Conservation (phyloP, 2,113 vertebrate species). For the Balaeniceps rex region DNA sequence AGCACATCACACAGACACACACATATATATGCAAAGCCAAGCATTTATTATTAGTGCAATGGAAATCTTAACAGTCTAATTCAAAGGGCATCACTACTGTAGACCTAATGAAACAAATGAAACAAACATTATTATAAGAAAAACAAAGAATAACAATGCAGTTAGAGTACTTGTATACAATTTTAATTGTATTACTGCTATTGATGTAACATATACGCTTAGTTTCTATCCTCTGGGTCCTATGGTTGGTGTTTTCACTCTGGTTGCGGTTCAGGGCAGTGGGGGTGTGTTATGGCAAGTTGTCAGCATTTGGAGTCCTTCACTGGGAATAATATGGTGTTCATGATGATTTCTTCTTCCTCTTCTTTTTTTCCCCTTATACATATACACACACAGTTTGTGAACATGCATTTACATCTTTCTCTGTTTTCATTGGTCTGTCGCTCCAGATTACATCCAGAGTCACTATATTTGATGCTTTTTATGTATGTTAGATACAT, state of each 20-base stretch:
- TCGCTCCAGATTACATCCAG: not conserved
- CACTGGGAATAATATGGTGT: not conserved
- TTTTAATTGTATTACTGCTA: not conserved
- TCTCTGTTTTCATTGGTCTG: not conserved
- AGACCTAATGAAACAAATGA: not conserved
- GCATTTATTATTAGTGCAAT: not conserved
- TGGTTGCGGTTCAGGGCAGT: accelerated
- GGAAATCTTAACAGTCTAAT: not conserved
- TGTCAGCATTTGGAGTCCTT: not conserved
- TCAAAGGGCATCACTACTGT: not conserved
- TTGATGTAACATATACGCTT: not conserved
- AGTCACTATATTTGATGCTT: not conserved
- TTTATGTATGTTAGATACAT: not conserved
- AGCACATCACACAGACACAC: not conserved
- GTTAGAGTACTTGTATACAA: not conserved
- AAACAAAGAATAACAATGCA: not conserved
- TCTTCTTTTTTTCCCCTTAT: not conserved
- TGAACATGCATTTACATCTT: not conserved
- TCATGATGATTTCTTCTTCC: not conserved
- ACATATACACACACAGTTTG: not conserved
- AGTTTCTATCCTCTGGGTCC: not conserved
- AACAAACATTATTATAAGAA: not conserved
- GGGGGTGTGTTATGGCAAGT: not conserved
- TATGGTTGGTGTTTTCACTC: not conserved
- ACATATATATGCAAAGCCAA: not conserved